Base-by-base conservation (phyloP, 2,797 vertebrate species). In the Melopsittacus undulatus region DNA sequence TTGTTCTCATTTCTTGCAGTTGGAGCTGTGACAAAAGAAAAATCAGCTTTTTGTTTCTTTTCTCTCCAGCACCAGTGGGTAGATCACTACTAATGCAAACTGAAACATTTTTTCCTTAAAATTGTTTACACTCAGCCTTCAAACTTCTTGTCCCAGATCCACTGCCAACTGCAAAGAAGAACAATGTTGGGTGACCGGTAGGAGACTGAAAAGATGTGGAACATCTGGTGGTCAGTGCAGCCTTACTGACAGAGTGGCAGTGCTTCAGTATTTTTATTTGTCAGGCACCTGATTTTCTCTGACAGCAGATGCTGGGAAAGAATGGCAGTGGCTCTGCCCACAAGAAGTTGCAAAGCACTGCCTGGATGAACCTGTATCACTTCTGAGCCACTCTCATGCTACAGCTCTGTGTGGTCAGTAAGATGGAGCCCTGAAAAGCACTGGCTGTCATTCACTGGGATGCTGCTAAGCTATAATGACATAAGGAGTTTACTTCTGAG, bases 1-100 rank as follows among this genome's bases (percentile, higher is more conserved):
- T 30, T 92, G 84, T 82, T 92, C 93, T 77, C 68, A 54, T 46
- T 83, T 87, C 68, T 87, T 79, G 62, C 48, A 85, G 79, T 5
- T 40, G 64, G 70, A 74, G 7, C 2, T 59, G 56, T 20, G 61
- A 64, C 72, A 63, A 67, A 77, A 66, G 11, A 34, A 82, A 89
- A 94, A 91, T 8, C 49, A 80, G 30, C 61, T 80, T 87, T 91
- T 83, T 79, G 23, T 86, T 88, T 64, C 69, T 66, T 61, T 82
- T 24, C 42, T 46, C 30, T 52, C 56, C 59, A 32, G 75, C 21
- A 11, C 45, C 54, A 24, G 42, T 54, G 66, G 30, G 48, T 21
- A 82, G 29, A 82, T 90, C 57, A 40, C 24, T 62, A 54, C 78
- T 79, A 75, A 79, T 19, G 18, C 2, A n/a, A 32, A 40, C 27